Evolutionary conservation across 1,140 invertebrate genomes (phyloP), one percentile per base, ranked within the genome.

Genomic region (Bombus polaris): DNA sequence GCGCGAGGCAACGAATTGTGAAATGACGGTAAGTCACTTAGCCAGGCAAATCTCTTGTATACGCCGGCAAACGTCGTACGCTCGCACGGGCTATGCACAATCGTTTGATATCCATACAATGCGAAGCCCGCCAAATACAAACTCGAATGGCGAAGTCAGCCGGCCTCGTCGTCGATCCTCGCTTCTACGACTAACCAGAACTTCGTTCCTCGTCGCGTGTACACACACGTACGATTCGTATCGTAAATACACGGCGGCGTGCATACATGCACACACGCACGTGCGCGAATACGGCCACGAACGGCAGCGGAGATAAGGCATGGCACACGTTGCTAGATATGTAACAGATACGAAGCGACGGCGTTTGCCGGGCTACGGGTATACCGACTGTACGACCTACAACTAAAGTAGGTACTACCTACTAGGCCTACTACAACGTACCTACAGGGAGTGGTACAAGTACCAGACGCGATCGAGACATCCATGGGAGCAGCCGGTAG

Each of bases 301-400:
- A 78, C 89, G 83, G 89, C 85, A 88, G 87, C 89, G 86, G 72
- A 93, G 92, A 93, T 93, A 93, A 93, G 93, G 89, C 92, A 91
- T 93, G 91, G 89, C 91, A 92, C 91, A 93, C 92, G 92, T 93
- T 93, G 91, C 90, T 92, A 92, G 92, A 93, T 93, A 93, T 91
- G 89, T 92, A 90, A 82, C 89, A 87, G 92, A 93, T 93, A 93
- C 89, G 85, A 89, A 88, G 85, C 87, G 87, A 92, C 88, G 87
- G 84, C 82, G 85, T 87, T 87, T 79, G 87, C 81, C 79, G 81
- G 32, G 85, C 88, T 73, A 81, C 81, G 83, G 53, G 65, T 86
- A 90, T 86, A 90, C 89, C 89, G 89, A 90, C 79, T 84, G 89
- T 86, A 83, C 83, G 87, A 86, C 86, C 79, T 90, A 88, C 89